Conservation (phyloP, 2,797 vertebrate genomes). For the Pangasius djambal region DNA sequence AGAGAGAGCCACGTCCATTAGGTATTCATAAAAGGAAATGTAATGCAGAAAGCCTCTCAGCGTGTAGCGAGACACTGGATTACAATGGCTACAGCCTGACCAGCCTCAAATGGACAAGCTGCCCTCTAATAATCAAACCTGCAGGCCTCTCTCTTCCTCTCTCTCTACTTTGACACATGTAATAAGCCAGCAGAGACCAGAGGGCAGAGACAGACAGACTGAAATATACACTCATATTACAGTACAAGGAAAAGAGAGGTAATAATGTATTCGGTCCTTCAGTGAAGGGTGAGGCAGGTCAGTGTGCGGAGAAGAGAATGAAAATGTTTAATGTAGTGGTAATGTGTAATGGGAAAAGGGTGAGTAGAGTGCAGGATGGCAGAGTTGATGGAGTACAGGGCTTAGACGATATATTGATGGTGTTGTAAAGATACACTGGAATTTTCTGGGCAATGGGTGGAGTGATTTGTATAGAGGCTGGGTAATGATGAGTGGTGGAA, state of each 20-base stretch:
- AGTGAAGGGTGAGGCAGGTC: constrained; percentile 11
- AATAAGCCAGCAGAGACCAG: constrained; percentile 40
- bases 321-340: constrained; percentile 25
- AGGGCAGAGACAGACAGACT: constrained; percentile 39
- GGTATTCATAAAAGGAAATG: constrained; percentile 45
- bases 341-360: constrained; percentile 1
- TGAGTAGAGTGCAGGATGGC: neutral
- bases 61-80: constrained; percentile 8
- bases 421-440: neutral
- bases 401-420: neutral
- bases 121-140: constrained; percentile 41
- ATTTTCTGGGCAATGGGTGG: neutral
- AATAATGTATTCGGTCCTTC: constrained; percentile 33
- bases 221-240: constrained; percentile 45
- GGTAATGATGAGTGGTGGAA: neutral
- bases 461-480: neutral
- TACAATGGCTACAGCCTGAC: constrained; percentile 27
- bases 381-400: neutral
- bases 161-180: constrained; percentile 39
- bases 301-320: constrained; percentile 15
- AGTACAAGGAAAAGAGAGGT: constrained; percentile 40
- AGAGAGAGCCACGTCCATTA: constrained; percentile 30
- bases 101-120: constrained; percentile 35
- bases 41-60: constrained; percentile 36
- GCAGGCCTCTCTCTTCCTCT: constrained; percentile 21